Evolutionary conservation across 2,113 vertebrate species (phyloP), one percentile per base, ranked within the genome.

Genomic region (Platysteira castanea): DNA sequence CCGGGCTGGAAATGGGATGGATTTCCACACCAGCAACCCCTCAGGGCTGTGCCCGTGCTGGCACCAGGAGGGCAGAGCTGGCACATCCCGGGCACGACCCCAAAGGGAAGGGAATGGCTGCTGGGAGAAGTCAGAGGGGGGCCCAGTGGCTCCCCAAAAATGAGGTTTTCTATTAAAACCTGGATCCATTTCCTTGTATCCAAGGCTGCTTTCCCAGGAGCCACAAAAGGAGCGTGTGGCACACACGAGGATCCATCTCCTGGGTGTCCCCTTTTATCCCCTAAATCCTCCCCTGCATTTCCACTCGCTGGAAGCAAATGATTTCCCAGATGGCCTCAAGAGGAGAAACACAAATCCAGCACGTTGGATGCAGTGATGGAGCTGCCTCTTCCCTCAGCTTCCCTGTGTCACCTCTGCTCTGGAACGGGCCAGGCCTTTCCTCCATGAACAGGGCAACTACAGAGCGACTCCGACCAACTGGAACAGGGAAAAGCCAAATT

Each of bases 61-160:
- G 63, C 68, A 9, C 27, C 16, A 5, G 39, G 21, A 31, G 27
- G 57, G 9, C n/a, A 12, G 65, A 26, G 54, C 60, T 88, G 12
- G 35, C 41, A 14, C 23, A 14, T 4, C 13, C 6, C 0, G 1
- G 65, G 46, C 10, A 33, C 1, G 23, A 56, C 18, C 64, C 61
- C 21, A 16, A 15, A 33, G 42, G 67, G 37, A 64, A 41, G 3
- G 4, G 53, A 61, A 65, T 20, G 15, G 13, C 27, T 50, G 53
- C 80, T 31, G 3, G 7, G 23, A 76, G 57, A 24, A 69, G 53
- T 37, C 49, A 60, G 46, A 2, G 1, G 3, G 2, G 13, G 31
- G 50, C 56, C 33, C 52, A 19, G 1, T 4, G 16, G 46, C 31
- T 75, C 61, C 44, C 56, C 21, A 26, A 68, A 79, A 50, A 14